These are phyloP conservation scores for Holacanthella duospinosa DNA, from an alignment of 2,888 invertebrate genomes.

Conservation along the genomic window DNA sequence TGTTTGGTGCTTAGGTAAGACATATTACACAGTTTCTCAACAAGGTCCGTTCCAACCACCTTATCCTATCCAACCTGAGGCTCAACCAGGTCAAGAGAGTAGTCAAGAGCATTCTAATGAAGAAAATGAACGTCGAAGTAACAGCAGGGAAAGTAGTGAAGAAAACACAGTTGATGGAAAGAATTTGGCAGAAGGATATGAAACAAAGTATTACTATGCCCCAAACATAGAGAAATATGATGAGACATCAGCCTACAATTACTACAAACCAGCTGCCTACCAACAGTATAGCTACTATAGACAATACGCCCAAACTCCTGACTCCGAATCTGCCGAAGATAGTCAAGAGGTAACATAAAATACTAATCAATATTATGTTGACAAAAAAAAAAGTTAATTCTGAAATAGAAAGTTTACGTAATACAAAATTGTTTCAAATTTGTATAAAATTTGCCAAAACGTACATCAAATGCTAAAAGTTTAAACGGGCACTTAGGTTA, in stretches of 20 bases:
- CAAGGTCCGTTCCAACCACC: slow-evolving; percentile 24
- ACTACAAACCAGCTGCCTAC: not conserved
- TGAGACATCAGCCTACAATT: not conserved
- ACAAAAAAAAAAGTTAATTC: no score
- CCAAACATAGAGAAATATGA: not conserved
- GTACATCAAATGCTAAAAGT: no score
- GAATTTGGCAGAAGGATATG: not conserved
- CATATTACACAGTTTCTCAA: slow-evolving; percentile 37
- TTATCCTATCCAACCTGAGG: slow-evolving; percentile 22
- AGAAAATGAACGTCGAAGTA: not conserved
- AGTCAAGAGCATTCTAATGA: not conserved
- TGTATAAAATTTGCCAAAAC: not conserved
- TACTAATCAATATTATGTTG: no score
- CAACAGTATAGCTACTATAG: slow-evolving; percentile 2
- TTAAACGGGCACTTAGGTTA: no score
- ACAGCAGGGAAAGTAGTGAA: not conserved
- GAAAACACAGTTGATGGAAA: not conserved
- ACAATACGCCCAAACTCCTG: not conserved
- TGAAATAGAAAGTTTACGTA: not conserved
- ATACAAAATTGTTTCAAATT: not conserved
- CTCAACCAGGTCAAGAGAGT: slow-evolving; percentile 17
- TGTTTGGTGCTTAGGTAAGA: no score
- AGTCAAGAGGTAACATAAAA: slow-evolving; percentile 18
- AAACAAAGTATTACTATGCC: not conserved
- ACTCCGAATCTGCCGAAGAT: slow-evolving; percentile 19